These are phyloP conservation scores for Galleria mellonella DNA, from an alignment of 1,140 invertebrate species.

Conservation along the genomic window DNA sequence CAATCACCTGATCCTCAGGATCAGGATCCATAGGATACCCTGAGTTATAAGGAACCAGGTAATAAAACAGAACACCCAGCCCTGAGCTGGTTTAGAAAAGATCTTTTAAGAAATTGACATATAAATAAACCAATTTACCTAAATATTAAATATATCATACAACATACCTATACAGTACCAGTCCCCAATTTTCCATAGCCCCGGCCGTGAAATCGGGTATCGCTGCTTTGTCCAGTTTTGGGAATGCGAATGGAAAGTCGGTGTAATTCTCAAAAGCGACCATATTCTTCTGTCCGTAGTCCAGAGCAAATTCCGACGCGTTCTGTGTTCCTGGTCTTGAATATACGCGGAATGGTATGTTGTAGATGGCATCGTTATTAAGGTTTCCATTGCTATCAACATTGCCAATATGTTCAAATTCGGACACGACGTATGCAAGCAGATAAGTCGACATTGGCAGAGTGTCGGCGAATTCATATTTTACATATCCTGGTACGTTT, in stretches of 20 bases:
- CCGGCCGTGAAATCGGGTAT: conserved; percentile 86
- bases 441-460: conserved; percentile 84
- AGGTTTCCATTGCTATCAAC: conserved; percentile 8
- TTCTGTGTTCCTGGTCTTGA: conserved; percentile 79
- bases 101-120: too few species aligned
- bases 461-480: conserved; percentile 59
- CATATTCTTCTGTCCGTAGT: conserved; percentile 73
- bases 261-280: conserved; percentile 71
- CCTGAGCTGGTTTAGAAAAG: too few species aligned
- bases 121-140: too few species aligned
- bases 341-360: conserved; percentile 75
- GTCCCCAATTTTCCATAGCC: conserved; percentile 92
- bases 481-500: conserved; percentile 28
- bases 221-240: conserved; percentile 81
- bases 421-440: conserved; percentile 83
- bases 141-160: too few species aligned
- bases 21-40: too few species aligned
- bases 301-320: conserved; percentile 75
- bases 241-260: conserved; percentile 61
- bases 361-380: conserved; percentile 18
- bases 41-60: too few species aligned
- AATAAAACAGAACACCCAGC: too few species aligned
- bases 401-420: conserved; percentile 75
- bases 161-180: conserved; percentile 80
- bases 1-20: too few species aligned